Evolutionary conservation across 1,140 invertebrate species (phyloP).

Genomic region (Zaprionus lachaisei): DNA sequence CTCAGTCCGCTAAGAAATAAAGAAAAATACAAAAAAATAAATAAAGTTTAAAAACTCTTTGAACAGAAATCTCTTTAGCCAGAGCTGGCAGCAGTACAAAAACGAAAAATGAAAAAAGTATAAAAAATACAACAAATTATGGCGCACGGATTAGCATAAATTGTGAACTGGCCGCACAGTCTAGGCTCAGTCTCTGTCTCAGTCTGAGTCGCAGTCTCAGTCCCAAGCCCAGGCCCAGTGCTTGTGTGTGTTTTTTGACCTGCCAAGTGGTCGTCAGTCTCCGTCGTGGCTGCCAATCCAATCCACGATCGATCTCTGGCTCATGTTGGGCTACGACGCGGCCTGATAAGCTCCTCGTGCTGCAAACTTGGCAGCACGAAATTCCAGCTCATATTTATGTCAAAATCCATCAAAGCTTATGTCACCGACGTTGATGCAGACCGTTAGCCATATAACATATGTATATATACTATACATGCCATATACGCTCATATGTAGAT

Average conservation of each 20-base stretch:
- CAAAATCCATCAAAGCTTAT: conserved; percentile 83
- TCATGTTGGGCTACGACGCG: conserved; percentile 46
- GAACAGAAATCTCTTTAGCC: conserved; percentile 48
- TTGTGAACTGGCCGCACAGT: conserved; percentile 44
- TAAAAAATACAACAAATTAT: conserved; percentile 67
- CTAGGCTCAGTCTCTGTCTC: conserved; percentile 18
- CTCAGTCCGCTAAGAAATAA: conserved; percentile 49
- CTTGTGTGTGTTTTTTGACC: conserved; percentile 66
- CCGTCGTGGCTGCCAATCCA: neutral
- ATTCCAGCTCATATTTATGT: conserved; percentile 82
- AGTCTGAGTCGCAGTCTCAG: conserved; percentile 11
- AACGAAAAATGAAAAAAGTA: conserved; percentile 58
- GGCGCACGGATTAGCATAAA: conserved; percentile 78
- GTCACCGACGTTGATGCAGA: conserved; percentile 58
- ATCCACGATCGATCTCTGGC: conserved; percentile 33
- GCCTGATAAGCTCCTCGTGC: conserved; percentile 65
- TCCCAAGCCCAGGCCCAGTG: conserved; percentile 34
- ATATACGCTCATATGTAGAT: neutral
- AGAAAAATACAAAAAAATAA: conserved; percentile 6
- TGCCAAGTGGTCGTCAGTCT: conserved; percentile 63
- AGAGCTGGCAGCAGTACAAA: conserved; percentile 45
- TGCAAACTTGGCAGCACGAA: conserved; percentile 65
- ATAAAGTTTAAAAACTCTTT: conserved; percentile 5
- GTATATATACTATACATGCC: conserved; percentile 8
- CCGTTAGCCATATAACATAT: conserved; percentile 57